phyloP scores from a whole-genome alignment of 2,113 vertebrate species.

The Terrapene triunguis region DNA sequence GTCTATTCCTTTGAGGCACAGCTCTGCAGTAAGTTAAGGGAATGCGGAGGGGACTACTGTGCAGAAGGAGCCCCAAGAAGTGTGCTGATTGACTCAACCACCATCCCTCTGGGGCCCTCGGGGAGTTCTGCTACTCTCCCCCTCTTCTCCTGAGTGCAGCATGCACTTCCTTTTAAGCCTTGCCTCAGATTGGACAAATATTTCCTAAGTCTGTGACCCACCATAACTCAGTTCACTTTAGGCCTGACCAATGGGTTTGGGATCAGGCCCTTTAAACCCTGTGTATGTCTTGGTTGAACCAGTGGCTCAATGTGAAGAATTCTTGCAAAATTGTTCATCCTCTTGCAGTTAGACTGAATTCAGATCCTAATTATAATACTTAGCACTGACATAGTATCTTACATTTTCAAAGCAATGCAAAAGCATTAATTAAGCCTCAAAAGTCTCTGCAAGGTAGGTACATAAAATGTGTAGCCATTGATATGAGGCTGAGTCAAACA shows the following conservation, averaged over 20 bases:
- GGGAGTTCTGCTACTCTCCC: not conserved
- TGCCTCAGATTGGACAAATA: not conserved
- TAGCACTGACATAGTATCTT: not conserved
- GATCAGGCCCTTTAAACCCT: not conserved
- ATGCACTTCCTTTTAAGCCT: not conserved
- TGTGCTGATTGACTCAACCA: not conserved
- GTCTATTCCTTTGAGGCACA: not conserved
- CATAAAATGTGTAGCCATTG: not conserved
- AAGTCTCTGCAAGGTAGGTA: not conserved
- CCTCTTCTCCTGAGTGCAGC: not conserved
- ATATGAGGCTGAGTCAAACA: not conserved
- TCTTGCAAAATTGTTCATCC: not conserved
- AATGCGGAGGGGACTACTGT: not conserved
- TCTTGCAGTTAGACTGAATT: not conserved
- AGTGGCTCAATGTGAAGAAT: not conserved
- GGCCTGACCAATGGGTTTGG: not conserved
- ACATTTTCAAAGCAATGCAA: not conserved
- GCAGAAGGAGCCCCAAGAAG: not conserved
- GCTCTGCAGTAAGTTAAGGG: conserved; percentile 5
- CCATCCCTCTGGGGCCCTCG: not conserved
- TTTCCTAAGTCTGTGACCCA: not conserved
- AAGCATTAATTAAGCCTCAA: not conserved
- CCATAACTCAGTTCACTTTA: not conserved
- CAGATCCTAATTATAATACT: not conserved
- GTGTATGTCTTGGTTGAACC: not conserved